These are phyloP conservation scores for Chirona hameri DNA, from an alignment of 2,888 invertebrate species.

Conservation along the genomic window DNA sequence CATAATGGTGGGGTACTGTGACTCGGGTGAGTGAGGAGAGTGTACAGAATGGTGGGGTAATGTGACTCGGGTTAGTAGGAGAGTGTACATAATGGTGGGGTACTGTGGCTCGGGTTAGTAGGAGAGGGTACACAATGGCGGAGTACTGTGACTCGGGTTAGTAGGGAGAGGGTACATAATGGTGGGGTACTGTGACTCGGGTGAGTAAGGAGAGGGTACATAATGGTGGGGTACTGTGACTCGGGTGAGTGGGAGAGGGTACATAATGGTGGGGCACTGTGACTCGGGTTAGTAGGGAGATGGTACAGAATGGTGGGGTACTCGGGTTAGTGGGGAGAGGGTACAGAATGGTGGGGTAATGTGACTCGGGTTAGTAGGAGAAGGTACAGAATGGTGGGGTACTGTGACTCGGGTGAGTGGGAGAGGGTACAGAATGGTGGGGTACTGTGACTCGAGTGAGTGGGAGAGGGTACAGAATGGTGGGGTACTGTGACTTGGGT, in stretches of 20 bases:
- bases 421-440: neutral
- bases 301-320: too few relatives aligned
- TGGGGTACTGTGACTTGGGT: neutral
- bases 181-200: neutral
- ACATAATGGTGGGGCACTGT: too few relatives aligned
- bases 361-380: neutral
- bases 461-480: neutral
- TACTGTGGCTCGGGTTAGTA: neutral
- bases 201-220: neutral
- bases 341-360: too few relatives aligned
- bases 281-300: neutral
- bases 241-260: neutral
- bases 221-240: neutral
- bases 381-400: neutral
- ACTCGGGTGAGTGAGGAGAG: neutral
- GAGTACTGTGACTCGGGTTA: neutral
- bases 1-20: neutral
- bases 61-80: neutral
- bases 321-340: neutral
- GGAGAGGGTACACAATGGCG: neutral
- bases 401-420: neutral
- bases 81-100: too few relatives aligned
- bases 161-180: neutral
- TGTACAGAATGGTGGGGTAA: too few relatives aligned
- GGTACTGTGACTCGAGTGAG: neutral